A percentile compares a stretch with the other conserved stretches of the same genome.
These are phyloP conservation scores for Cosmia pyralina DNA, from an alignment of 2,888 invertebrate species.

Conservation along the genomic window DNA sequence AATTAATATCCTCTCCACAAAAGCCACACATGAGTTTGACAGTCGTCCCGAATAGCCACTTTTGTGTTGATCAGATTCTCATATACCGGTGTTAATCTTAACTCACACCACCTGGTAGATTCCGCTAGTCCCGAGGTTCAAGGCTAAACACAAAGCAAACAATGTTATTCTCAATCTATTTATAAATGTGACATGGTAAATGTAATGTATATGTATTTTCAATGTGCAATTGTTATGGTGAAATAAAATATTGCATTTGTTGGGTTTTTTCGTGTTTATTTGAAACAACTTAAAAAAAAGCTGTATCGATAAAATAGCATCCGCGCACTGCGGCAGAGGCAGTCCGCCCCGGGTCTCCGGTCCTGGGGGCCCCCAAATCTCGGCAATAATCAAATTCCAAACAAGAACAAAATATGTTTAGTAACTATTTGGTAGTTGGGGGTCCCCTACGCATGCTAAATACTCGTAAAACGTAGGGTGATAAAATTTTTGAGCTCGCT, in stretches of 20 bases:
- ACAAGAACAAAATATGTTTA: no score
- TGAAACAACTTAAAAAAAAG: neutral
- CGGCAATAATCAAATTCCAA: no score
- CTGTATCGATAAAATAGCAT: no score
- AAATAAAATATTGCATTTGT: conserved; percentile 71
- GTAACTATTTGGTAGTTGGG: no score
- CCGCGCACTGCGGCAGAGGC: no score
- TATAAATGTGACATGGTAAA: conserved; percentile 30
- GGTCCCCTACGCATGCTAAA: no score
- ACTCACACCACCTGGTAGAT: neutral
- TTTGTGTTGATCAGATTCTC: neutral
- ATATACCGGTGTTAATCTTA: neutral
- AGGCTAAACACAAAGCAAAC: neutral
- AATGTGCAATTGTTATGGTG: conserved; percentile 54
- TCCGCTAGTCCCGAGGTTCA: neutral
- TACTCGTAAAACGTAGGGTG: no score
- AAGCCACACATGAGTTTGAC: neutral
- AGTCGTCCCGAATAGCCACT: neutral
- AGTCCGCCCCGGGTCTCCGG: no score
- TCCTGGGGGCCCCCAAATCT: no score
- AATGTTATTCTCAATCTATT: conserved; percentile 6
- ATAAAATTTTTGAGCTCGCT: no score
- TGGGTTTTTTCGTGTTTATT: conserved; percentile 60
- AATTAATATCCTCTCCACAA: no score
- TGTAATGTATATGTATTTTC: conserved; percentile 18